These are phyloP conservation scores for Saccostrea echinata DNA, from an alignment of 1,140 invertebrate genomes.

Conservation along the genomic window DNA sequence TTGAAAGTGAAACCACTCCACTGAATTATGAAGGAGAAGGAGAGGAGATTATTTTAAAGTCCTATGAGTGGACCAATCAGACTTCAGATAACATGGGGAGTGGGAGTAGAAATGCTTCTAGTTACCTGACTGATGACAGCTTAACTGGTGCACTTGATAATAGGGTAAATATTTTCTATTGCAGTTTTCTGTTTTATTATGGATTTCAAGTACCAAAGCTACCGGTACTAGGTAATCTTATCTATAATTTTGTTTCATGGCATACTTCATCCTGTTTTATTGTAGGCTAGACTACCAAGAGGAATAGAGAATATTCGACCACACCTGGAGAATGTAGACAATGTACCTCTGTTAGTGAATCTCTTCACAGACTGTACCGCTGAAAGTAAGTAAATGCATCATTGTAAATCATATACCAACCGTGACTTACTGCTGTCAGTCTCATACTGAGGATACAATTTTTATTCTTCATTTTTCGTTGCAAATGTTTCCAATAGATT, in stretches of 20 bases:
- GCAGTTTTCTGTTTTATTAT: not conserved
- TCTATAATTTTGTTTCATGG: not conserved
- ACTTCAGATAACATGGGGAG: constrained; percentile 59
- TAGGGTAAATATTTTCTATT: constrained; percentile 83
- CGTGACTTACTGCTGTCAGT: too few relatives aligned
- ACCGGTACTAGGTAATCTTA: not conserved
- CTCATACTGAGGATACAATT: too few relatives aligned
- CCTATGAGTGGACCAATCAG: constrained; percentile 20
- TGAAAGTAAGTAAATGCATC: constrained; percentile 75
- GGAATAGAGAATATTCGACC: constrained; percentile 98
- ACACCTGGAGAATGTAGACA: constrained; percentile 96
- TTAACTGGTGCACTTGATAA: constrained; percentile 82
- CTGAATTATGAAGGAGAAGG: not conserved
- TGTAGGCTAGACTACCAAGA: constrained; percentile 90
- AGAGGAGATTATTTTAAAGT: constrained; percentile 28
- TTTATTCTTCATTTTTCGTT: too few relatives aligned
- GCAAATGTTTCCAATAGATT: too few relatives aligned
- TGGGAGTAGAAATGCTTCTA: constrained; percentile 74
- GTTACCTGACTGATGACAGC: constrained; percentile 77
- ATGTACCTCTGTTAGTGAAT: constrained; percentile 96
- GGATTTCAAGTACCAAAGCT: not conserved
- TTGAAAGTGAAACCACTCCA: constrained; percentile 45
- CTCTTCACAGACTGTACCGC: constrained; percentile 98
- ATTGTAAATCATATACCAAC: too few relatives aligned
- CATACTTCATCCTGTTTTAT: not conserved